Conservation (phyloP, 2,113 vertebrate genomes). For the Corythaeola cristata region DNA sequence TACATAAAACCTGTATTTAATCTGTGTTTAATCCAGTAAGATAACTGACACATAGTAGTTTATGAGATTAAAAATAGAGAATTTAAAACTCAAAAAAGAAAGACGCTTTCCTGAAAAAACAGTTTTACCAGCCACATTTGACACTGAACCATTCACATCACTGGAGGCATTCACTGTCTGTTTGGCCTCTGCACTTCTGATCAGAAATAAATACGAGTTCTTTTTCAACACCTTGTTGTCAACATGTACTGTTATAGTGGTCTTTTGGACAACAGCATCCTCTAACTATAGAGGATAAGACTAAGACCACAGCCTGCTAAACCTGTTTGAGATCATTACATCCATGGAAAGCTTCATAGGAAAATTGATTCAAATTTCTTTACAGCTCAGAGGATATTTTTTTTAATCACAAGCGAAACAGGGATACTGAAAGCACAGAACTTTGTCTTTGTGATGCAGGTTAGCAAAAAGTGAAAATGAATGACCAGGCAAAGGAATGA, state of each 20-base stretch:
- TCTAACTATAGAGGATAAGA: background rate
- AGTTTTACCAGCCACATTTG: background rate
- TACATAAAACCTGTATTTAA: constrained; percentile 29
- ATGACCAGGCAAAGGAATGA: background rate
- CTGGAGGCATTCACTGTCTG: background rate
- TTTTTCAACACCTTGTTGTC: background rate
- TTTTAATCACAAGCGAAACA: background rate
- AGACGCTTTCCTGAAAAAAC: background rate
- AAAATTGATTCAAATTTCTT: background rate
- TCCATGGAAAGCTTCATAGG: background rate
- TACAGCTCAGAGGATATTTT: background rate
- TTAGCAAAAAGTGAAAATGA: background rate
- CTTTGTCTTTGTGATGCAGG: background rate
- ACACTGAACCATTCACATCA: background rate
- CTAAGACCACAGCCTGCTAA: background rate
- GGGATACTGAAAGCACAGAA: background rate
- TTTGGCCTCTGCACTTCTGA: background rate
- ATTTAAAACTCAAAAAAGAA: background rate
- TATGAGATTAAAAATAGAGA: background rate
- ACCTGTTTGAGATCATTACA: background rate
- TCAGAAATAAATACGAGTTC: background rate
- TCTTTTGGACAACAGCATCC: background rate
- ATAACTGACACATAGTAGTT: constrained; percentile 2
- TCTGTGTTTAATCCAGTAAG: constrained; percentile 9
- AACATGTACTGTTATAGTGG: background rate